Evolutionary conservation across 2,797 vertebrate genomes (phyloP), one percentile per base, ranked within the genome.

Genomic region (Betta splendens): DNA sequence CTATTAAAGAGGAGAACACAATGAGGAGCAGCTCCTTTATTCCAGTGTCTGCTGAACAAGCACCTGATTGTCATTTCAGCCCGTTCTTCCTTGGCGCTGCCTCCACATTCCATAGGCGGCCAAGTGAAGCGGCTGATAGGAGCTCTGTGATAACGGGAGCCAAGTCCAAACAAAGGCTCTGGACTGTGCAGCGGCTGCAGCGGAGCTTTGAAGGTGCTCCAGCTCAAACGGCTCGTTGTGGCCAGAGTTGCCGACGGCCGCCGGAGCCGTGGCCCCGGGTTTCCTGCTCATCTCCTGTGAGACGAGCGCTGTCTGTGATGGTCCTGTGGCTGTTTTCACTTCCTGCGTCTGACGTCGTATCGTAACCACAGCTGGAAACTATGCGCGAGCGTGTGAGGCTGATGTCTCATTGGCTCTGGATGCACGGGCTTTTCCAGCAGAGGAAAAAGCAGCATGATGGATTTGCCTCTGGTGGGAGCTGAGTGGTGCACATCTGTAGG

Each of bases 211-310:
- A 79, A 79, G 77, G 56, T 31, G 35, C 70, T 80, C 58, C 48
- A 77, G 72, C 65, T 65, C 63, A 59, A 60, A 69, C 78, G 73
- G 65, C 72, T 46, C 72, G 66, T 64, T 33, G 74, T 67, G 64
- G 39, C 43, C 43, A 52, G 57, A 69, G 73, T 71, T 50, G 81
- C 58, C 70, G 79, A 79, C 81, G 85, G 69, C 69, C 64, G 61
- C 76, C 54, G 79, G 83, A 86, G 84, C 80, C 79, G 1, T 17
- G n/a, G 76, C 74, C 84, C 84, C 79, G 74, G 79, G 71, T 87
- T 85, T 74, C 80, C 74, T 57, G 65, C 48, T 68, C 73, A 66
- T 53, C 69, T n/a, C n/a, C n/a, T n/a, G n/a, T n/a, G n/a, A n/a
- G n/a, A n/a, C n/a, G n/a, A n/a, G n/a, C n/a, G n/a, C n/a, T n/a